Conservation (phyloP, 2,113 vertebrate genomes). For the Lanius collurio region DNA sequence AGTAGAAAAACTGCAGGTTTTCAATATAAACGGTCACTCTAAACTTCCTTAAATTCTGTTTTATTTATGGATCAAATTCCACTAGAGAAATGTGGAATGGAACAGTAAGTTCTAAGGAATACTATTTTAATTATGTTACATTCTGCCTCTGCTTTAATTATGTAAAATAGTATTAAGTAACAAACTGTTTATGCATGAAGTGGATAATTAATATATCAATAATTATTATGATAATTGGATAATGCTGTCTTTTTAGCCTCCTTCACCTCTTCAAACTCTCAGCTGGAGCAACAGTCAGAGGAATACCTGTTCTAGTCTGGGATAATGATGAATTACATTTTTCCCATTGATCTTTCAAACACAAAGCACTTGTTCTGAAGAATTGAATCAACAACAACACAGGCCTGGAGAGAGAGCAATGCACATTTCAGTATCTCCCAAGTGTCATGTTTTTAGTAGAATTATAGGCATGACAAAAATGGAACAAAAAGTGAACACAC, state of each 20-base stretch:
- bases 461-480: not conserved
- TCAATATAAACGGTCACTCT: not conserved
- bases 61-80: not conserved
- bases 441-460: not conserved
- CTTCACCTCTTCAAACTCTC: not conserved
- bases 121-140: not conserved
- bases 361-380: not conserved
- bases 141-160: not conserved
- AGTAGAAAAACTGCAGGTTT: not conserved
- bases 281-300: not conserved
- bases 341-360: not conserved
- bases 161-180: conserved; percentile 19
- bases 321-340: not conserved
- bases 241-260: not conserved
- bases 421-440: not conserved
- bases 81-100: not conserved
- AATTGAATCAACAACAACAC: not conserved
- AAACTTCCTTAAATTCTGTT: not conserved
- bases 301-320: not conserved
- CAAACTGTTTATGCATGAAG: not conserved
- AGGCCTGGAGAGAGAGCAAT: not conserved
- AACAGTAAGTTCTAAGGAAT: not conserved
- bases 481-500: not conserved
- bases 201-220: not conserved
- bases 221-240: not conserved